These are phyloP conservation scores for Hyposoter dolosus DNA, from an alignment of 2,888 invertebrate species.

Conservation along the genomic window DNA sequence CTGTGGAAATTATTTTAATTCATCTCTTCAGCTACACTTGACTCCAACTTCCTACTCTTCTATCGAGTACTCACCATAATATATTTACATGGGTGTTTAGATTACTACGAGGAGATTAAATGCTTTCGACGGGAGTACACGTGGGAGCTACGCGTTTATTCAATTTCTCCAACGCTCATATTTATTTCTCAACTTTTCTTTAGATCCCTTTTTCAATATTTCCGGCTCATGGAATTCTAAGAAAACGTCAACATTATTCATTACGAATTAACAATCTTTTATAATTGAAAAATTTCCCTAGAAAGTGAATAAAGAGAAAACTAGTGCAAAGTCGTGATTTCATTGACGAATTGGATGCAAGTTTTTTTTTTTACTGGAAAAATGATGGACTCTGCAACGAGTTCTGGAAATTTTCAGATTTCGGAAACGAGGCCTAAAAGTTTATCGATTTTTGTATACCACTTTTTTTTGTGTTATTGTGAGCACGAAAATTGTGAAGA, in stretches of 20 bases:
- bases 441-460: background rate
- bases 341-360: background rate
- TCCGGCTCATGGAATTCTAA: background rate
- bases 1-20: conserved; percentile 45
- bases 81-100: background rate
- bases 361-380: background rate
- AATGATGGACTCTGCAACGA: background rate
- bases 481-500: background rate
- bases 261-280: background rate
- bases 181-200: background rate
- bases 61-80: conserved; percentile 22
- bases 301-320: background rate
- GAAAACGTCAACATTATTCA: background rate
- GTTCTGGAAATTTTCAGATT: background rate
- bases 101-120: background rate
- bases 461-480: background rate
- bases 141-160: background rate
- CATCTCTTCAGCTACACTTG: conserved; percentile 17
- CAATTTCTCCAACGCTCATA: background rate
- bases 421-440: background rate
- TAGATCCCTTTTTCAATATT: background rate
- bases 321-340: background rate
- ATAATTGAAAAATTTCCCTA: background rate
- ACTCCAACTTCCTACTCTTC: conserved; percentile 13
- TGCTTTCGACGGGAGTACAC: background rate